Conservation (phyloP, 2,113 vertebrate species). For the Alosa alosa region DNA sequence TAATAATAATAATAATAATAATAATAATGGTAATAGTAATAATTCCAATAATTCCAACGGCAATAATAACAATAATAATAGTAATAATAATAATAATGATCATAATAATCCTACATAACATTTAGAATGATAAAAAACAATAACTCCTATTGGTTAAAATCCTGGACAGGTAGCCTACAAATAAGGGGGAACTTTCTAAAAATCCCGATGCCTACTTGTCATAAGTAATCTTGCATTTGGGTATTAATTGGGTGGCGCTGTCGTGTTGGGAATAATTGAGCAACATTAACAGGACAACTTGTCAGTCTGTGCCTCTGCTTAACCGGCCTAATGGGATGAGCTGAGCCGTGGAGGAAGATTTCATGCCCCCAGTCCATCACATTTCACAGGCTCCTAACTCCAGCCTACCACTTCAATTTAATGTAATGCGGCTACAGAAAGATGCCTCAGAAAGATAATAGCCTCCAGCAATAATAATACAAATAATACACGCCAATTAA, state of each 20-base stretch:
- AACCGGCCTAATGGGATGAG: constrained; percentile 70
- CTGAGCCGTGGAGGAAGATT: constrained; percentile 50
- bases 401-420: constrained; percentile 62
- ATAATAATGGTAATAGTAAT: not conserved
- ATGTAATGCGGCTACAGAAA: constrained; percentile 61
- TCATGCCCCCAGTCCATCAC: constrained; percentile 51
- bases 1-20: not conserved
- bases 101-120: not conserved
- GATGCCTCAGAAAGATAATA: constrained; percentile 45
- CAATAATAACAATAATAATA: not conserved
- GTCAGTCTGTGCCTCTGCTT: constrained; percentile 69
- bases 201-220: constrained; percentile 56
- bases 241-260: constrained; percentile 71
- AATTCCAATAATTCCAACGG: no score
- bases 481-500: constrained; percentile 1
- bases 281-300: constrained; percentile 66
- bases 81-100: not conserved
- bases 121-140: not conserved
- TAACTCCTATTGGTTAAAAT: not conserved
- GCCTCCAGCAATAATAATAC: constrained; percentile 27
- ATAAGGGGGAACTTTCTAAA: constrained; percentile 9
- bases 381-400: constrained; percentile 60
- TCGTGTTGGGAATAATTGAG: constrained; percentile 72
- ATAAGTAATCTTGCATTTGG: constrained; percentile 53
- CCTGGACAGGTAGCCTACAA: constrained; percentile 21